Evolutionary conservation across 2,888 invertebrate species (phyloP).

Genomic region (Leptarthrus brevirostris): DNA sequence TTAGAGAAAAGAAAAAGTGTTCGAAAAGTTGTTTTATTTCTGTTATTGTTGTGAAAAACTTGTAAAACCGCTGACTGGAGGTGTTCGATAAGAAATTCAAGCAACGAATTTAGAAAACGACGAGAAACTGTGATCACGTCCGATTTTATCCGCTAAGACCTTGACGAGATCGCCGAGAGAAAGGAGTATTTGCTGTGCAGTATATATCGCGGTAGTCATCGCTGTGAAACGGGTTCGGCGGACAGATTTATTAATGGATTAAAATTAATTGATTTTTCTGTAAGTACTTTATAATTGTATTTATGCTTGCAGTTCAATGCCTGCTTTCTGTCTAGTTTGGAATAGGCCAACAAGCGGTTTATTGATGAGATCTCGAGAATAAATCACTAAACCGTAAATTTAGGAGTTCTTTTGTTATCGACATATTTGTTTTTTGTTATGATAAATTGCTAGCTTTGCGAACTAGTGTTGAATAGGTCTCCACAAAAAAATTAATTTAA

Average conservation of each 20-base stretch:
- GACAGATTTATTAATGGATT: conserved; percentile 29
- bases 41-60: background rate
- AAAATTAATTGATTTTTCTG: conserved; percentile 28
- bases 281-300: too few relatives aligned
- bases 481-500: too few relatives aligned
- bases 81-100: background rate
- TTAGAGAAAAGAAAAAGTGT: background rate
- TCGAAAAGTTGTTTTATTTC: too few relatives aligned
- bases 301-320: too few relatives aligned
- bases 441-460: too few relatives aligned
- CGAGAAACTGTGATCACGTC: conserved; percentile 19
- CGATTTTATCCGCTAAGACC: conserved; percentile 48
- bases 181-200: conserved; percentile 49
- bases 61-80: background rate
- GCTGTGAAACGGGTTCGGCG: conserved; percentile 11
- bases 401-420: too few relatives aligned
- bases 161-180: conserved; percentile 53
- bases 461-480: too few relatives aligned
- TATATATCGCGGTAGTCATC: background rate
- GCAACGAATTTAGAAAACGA: background rate
- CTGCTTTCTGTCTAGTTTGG: too few relatives aligned
- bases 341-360: too few relatives aligned
- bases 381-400: too few relatives aligned
- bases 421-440: too few relatives aligned
- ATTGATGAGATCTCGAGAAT: too few relatives aligned